Evolutionary conservation across 1,140 invertebrate species (phyloP).

Genomic region (Cotesia chilonis): DNA sequence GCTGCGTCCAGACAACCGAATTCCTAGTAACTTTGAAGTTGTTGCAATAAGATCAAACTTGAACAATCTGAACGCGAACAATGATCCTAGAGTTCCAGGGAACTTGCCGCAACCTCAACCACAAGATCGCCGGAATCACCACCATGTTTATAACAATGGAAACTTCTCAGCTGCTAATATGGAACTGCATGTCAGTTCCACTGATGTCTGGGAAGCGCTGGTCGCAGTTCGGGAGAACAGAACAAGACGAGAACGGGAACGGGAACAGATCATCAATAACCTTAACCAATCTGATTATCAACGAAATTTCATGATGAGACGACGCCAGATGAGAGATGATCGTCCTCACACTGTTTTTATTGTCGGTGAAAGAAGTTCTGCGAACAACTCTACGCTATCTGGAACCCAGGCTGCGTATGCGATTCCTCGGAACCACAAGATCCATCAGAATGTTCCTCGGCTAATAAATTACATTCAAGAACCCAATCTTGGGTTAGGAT

Average conservation of each 20-base stretch:
- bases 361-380: conserved; percentile 53
- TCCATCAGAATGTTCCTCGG: conserved; percentile 78
- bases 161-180: conserved; percentile 56
- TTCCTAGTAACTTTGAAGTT: too few species aligned
- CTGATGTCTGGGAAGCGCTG: conserved; percentile 75
- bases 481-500: conserved; percentile 86
- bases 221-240: conserved; percentile 73
- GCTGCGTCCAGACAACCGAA: conserved; percentile 33
- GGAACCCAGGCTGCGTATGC: conserved; percentile 56
- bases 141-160: conserved; percentile 48
- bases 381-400: conserved; percentile 51
- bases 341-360: conserved; percentile 60
- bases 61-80: too few species aligned
- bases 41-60: too few species aligned
- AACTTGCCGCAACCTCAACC: conserved; percentile 39
- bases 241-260: conserved; percentile 65
- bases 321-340: conserved; percentile 33
- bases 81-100: too few species aligned
- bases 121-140: conserved; percentile 43
- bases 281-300: conserved; percentile 34
- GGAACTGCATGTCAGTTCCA: conserved; percentile 63
- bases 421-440: conserved; percentile 65
- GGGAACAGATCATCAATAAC: conserved; percentile 38
- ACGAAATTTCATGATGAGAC: conserved; percentile 44
- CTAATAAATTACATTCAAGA: conserved; percentile 88